A percentile compares a stretch with the other conserved stretches of the same genome.
Evolutionary conservation across 2,797 vertebrate genomes (phyloP).

Genomic region (Tokudaia muenninki): DNA sequence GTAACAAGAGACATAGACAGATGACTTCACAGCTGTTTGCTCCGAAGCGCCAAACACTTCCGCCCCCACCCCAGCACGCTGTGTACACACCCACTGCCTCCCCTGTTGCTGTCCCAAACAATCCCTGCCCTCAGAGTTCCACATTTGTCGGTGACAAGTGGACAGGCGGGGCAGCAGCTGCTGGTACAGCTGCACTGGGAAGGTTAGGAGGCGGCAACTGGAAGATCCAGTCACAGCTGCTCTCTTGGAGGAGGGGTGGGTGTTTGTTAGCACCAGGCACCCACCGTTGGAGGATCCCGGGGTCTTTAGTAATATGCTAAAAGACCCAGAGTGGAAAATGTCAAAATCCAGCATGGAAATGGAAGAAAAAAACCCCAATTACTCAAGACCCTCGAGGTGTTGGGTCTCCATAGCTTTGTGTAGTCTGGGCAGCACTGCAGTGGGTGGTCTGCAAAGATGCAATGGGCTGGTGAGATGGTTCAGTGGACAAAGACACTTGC

Average conservation of each 20-base stretch:
- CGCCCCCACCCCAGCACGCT: neutral
- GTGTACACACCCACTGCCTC: neutral
- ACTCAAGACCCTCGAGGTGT: neutral
- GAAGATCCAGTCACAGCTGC: neutral
- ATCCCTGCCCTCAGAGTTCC: constrained; percentile 42
- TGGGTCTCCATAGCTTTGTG: neutral
- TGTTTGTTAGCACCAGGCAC: rapidly evolving
- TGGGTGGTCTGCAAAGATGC: neutral
- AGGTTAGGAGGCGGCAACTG: constrained; percentile 62
- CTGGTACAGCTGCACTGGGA: constrained; percentile 70
- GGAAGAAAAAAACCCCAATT: neutral
- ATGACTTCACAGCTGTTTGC: constrained; percentile 77
- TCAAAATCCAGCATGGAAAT: constrained; percentile 43
- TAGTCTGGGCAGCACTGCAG: neutral
- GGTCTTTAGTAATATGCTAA: neutral
- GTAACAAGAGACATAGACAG: constrained; percentile 61
- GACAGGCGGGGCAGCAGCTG: constrained; percentile 63
- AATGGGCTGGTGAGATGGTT: neutral
- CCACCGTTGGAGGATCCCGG: neutral
- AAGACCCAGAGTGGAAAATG: neutral
- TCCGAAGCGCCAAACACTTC: neutral
- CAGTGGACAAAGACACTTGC: neutral
- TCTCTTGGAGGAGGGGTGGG: neutral
- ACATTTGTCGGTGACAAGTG: constrained; percentile 72
- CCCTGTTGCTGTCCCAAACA: neutral